A percentile compares a stretch with the other conserved stretches of the same genome.
Conservation (phyloP, 2,797 vertebrate species). For the Phoxinus dragarum region DNA sequence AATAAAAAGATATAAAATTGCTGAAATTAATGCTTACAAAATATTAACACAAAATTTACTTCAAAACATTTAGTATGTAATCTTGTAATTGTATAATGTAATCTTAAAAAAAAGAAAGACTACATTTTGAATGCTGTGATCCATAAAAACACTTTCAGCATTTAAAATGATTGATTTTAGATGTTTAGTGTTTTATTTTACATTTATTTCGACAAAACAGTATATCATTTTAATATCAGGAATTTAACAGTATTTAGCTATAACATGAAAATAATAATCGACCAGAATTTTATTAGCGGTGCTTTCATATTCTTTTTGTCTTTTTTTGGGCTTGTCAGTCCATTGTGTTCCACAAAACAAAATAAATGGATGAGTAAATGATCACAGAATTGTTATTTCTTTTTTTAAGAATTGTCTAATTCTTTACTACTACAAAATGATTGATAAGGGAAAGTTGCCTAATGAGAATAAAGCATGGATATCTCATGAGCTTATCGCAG, state of each 20-base stretch:
- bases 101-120: background rate
- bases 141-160: background rate
- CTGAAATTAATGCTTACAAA: background rate
- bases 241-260: background rate
- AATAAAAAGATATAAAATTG: background rate
- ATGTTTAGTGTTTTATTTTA: background rate
- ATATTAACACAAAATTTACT: background rate
- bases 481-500: background rate
- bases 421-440: background rate
- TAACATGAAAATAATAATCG: background rate
- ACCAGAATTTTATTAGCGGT: background rate
- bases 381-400: background rate
- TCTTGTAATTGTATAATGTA: background rate
- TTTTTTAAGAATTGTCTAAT: background rate
- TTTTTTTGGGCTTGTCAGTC: background rate
- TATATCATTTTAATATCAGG: background rate
- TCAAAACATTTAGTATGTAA: background rate
- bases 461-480: conserved; percentile 12
- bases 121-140: background rate
- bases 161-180: background rate
- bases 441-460: background rate
- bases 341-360: background rate
- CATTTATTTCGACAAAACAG: background rate
- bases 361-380: background rate
- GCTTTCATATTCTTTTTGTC: background rate